These are phyloP conservation scores for Euphonia xanthogaster DNA, from an alignment of 2,797 vertebrate genomes.

Conservation along the genomic window DNA sequence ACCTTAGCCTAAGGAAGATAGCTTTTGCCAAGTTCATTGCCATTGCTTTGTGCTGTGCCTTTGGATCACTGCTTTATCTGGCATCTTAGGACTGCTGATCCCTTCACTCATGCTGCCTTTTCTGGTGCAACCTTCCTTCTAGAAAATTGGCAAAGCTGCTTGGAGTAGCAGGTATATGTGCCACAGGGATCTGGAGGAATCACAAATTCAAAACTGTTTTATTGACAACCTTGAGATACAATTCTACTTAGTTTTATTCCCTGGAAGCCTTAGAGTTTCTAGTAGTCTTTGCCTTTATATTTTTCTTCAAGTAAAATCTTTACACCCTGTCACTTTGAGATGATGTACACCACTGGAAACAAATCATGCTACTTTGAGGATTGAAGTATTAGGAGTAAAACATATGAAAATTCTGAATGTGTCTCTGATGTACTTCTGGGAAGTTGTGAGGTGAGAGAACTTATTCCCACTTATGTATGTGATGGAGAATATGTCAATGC, in stretches of 20 bases:
- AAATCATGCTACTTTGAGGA: neutral
- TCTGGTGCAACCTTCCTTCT: neutral
- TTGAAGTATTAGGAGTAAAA: neutral
- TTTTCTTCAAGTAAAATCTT: neutral
- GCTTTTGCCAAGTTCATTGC: neutral
- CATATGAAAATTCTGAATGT: neutral
- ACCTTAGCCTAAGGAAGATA: neutral
- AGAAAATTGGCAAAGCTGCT: neutral
- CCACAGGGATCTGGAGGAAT: neutral
- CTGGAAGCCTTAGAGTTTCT: neutral
- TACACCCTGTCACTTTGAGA: neutral
- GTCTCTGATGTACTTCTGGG: neutral
- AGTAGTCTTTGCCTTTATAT: neutral
- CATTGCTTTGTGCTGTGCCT: neutral
- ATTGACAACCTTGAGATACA: neutral
- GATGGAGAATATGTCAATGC: neutral
- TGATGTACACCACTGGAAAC: neutral
- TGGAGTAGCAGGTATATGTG: neutral
- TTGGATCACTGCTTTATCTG: neutral
- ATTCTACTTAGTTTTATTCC: neutral
- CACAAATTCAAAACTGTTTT: neutral
- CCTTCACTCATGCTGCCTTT: neutral
- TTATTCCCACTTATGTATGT: neutral
- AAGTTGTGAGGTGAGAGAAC: neutral
- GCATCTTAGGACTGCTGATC: neutral